Evolutionary conservation across 2,113 vertebrate species (phyloP).

Genomic region (Ceratotherium simum): DNA sequence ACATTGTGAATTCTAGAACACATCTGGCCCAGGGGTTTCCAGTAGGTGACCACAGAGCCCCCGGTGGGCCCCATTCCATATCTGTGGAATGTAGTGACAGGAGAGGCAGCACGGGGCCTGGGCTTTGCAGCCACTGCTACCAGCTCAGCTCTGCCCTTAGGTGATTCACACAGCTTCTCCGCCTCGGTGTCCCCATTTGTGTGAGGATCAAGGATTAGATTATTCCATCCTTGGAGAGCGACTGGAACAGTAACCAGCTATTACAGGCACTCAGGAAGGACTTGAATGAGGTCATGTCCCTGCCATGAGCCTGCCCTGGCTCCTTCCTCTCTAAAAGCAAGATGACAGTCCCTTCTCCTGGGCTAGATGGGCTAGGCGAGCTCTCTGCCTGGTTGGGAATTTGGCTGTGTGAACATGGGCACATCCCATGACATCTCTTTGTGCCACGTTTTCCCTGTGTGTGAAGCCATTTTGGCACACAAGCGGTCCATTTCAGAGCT

Average conservation of each 20-base stretch:
- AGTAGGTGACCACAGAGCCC: not conserved
- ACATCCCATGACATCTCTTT: not conserved
- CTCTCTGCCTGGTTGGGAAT: not conserved
- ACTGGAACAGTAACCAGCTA: not conserved
- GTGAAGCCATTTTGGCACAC: not conserved
- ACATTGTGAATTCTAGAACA: not conserved
- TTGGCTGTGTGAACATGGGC: not conserved
- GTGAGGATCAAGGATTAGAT: not conserved
- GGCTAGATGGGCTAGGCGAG: not conserved
- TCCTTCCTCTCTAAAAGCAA: not conserved
- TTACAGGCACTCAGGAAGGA: not conserved
- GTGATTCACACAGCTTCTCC: accelerated
- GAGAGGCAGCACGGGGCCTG: not conserved
- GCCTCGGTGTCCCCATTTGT: not conserved
- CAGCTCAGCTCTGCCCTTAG: not conserved
- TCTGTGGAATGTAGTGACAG: accelerated
- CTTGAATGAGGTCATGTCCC: not conserved
- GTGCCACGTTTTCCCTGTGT: not conserved
- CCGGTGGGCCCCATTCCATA: accelerated
- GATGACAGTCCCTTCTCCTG: accelerated
- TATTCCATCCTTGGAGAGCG: not conserved
- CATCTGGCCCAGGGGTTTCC: not conserved
- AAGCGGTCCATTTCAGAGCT: not conserved
- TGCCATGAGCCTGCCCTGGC: not conserved
- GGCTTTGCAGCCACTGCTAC: not conserved